Conservation (phyloP, 1,140 invertebrate species). For the Drosophila truncata region DNA sequence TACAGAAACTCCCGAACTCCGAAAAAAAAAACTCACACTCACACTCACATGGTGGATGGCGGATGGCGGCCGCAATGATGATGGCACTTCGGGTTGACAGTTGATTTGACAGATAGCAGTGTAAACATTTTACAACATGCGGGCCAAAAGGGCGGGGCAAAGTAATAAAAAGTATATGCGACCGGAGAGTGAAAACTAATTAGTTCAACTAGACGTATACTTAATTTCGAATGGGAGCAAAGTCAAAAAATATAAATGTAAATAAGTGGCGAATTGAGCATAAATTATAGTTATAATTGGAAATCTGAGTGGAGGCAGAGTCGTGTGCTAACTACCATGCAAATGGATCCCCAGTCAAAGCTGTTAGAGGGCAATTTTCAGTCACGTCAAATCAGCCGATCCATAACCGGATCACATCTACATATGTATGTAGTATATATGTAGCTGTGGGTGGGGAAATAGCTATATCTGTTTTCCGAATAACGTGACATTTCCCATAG, state of each 20-base stretch:
- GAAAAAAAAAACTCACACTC: conserved; percentile 11
- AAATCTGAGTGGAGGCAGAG: conserved; percentile 35
- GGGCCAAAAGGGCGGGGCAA: conserved; percentile 40
- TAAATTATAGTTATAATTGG: conserved; percentile 73
- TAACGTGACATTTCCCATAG: conserved; percentile 65
- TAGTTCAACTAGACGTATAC: conserved; percentile 84
- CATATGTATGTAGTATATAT: not conserved
- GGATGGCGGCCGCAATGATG: conserved; percentile 45
- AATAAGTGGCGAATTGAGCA: conserved; percentile 55
- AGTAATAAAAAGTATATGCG: conserved; percentile 13
- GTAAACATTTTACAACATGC: conserved; percentile 74
- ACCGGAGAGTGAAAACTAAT: conserved; percentile 62
- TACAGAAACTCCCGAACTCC: conserved; percentile 21
- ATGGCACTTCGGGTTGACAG: conserved; percentile 78
- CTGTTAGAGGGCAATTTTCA: conserved; percentile 73
- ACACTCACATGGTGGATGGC: not conserved
- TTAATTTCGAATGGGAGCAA: conserved; percentile 65
- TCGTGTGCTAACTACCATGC: conserved; percentile 66
- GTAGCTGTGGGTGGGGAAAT: conserved; percentile 23
- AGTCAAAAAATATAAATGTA: conserved; percentile 55
- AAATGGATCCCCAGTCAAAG: conserved; percentile 64
- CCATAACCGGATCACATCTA: conserved; percentile 24
- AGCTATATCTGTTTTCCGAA: conserved; percentile 26
- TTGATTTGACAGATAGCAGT: conserved; percentile 83
- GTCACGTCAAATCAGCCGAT: conserved; percentile 59